Evolutionary conservation across 2,888 invertebrate genomes (phyloP).

Genomic region (Pristionchus exspectatus): DNA sequence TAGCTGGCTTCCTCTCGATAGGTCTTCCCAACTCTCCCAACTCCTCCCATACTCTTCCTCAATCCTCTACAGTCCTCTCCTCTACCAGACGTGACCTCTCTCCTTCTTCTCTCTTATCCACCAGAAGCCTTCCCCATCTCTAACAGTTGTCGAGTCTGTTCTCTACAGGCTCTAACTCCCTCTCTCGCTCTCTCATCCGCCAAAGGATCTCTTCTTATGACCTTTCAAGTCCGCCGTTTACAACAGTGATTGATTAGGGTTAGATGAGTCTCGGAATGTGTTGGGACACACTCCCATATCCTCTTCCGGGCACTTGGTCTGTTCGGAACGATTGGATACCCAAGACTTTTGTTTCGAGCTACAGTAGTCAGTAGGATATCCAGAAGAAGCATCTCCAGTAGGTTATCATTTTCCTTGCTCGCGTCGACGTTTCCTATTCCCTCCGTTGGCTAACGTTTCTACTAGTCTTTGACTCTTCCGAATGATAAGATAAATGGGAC

Average conservation of each 20-base stretch:
- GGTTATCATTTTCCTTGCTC: background rate
- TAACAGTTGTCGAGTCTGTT: constrained; percentile 37
- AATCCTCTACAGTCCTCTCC: background rate
- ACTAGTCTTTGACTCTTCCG: no score
- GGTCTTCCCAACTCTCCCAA: background rate
- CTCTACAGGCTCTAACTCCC: constrained; percentile 35
- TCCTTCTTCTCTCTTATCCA: constrained; percentile 11
- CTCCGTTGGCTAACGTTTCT: no score
- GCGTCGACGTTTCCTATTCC: background rate
- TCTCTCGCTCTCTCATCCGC: background rate
- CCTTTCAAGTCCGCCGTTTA: constrained; percentile 38
- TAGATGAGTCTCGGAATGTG: constrained; percentile 24
- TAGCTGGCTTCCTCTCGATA: background rate
- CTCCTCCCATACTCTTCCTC: background rate
- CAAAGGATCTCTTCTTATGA: background rate
- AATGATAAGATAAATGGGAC: background rate
- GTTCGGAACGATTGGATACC: no score
- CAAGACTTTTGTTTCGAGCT: no score
- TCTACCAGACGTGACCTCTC: constrained; percentile 41
- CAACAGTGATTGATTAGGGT: constrained; percentile 45
- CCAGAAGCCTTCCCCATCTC: background rate
- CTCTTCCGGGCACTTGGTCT: background rate
- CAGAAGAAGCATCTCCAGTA: no score
- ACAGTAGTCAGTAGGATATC: no score
- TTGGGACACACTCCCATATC: background rate